Evolutionary conservation across 2,797 vertebrate species (phyloP).

Genomic region (Aratinga solstitialis): DNA sequence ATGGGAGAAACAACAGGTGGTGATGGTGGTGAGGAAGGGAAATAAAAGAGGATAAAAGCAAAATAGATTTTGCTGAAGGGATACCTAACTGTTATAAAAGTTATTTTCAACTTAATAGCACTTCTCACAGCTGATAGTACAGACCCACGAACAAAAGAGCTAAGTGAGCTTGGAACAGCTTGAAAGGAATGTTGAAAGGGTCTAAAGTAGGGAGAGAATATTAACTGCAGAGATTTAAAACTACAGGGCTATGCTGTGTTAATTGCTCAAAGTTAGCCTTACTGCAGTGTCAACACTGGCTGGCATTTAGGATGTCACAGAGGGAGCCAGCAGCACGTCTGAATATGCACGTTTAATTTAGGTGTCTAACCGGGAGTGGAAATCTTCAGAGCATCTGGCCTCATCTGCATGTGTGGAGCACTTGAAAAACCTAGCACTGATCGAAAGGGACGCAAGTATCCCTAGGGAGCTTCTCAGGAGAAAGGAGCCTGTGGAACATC

Average conservation of each 20-base stretch:
- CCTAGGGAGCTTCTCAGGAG: background rate
- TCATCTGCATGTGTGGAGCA: rapidly evolving
- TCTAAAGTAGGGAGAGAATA: background rate
- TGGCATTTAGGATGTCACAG: background rate
- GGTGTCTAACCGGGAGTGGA: background rate
- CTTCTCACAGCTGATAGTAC: background rate
- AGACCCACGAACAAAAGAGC: background rate
- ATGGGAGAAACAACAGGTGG: background rate
- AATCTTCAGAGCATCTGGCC: background rate
- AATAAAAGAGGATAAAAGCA: background rate
- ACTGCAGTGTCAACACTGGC: rapidly evolving
- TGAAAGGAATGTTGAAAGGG: background rate
- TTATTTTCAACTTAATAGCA: background rate
- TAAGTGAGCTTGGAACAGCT: background rate
- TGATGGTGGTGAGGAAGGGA: background rate
- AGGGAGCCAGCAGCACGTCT: background rate
- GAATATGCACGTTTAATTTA: background rate
- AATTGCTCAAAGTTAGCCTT: background rate
- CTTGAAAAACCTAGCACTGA: background rate
- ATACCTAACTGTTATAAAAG: background rate
- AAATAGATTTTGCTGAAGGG: background rate
- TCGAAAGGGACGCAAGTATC: background rate
- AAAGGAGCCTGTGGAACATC: background rate
- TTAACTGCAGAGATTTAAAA: background rate
- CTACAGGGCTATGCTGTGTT: background rate